A percentile compares a stretch with the other conserved stretches of the same genome.
These are phyloP conservation scores for Chrysogorgia sp. DNA, from an alignment of 92 coral and sea anemone genomes.

Conservation along the genomic window DNA sequence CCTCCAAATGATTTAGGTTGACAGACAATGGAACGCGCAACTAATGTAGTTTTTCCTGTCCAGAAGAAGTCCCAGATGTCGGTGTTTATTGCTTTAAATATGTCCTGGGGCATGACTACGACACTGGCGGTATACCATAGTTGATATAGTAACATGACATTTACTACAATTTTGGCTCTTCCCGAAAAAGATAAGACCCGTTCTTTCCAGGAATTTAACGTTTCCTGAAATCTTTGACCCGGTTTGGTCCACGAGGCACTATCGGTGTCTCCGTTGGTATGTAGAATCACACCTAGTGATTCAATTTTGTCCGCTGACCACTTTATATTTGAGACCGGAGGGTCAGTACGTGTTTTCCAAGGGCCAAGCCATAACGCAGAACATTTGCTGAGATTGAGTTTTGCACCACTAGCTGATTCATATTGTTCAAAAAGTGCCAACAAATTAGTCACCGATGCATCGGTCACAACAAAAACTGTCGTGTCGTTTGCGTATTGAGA, in stretches of 20 bases:
- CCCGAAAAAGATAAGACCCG: slow-evolving; percentile 27
- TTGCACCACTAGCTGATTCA: slow-evolving; percentile 4
- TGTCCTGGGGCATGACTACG: slow-evolving; percentile 26
- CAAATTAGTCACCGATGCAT: neutral
- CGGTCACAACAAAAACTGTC: slow-evolving; percentile 11
- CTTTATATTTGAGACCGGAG: neutral
- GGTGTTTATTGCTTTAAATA: neutral
- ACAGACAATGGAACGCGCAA: neutral
- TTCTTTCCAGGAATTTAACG: no score
- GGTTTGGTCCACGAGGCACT: no score
- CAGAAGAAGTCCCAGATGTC: slow-evolving; percentile 20
- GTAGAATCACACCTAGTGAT: slow-evolving; percentile 11
- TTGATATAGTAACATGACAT: slow-evolving; percentile 28
- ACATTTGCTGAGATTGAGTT: slow-evolving; percentile 2
- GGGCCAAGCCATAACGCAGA: slow-evolving; percentile 34
- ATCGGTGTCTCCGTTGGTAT: slow-evolving; percentile 1
- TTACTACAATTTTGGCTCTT: neutral
- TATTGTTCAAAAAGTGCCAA: neutral
- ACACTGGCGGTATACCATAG: slow-evolving; percentile 52
- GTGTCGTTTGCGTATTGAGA: slow-evolving; percentile 51
- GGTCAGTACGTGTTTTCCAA: neutral
- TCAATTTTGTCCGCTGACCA: slow-evolving; percentile 26
- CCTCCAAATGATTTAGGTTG: neutral
- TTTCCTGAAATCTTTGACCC: no score
- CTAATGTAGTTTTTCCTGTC: slow-evolving; percentile 41